Base-by-base conservation (phyloP, 1,140 invertebrate genomes). In the Oppia nitens region DNA sequence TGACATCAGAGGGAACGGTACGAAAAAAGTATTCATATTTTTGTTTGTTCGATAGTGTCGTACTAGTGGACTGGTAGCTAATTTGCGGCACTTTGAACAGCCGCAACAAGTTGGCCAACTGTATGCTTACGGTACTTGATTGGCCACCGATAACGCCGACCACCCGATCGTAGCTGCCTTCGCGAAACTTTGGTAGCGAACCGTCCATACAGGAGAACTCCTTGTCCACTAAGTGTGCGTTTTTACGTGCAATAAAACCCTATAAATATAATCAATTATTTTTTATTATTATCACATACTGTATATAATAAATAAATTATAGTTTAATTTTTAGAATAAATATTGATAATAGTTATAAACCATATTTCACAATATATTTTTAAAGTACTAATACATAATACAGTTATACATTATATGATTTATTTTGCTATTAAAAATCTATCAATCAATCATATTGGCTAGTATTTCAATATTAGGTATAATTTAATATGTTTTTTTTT, bases 11-110 rank as follows among this genome's bases (percentile, higher is more conserved):
- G 0, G 92, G 90, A 65, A 96, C 94, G 1, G 92, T 96, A 26
- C 92, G 75, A 1, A 86, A 84, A 71, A 95, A 95, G 69, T 87
- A 95, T 67, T 94, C 89, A 72, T 93, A 96, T 6, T 90, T 78
- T 65, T 93, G 85, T 68, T 93, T 91, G 74, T 92, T 93, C 60
- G 86, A 91, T 59, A 96, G 75, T 69, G 92, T 89, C 0, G 90
- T 86, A 65, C 87, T 92, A 2, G 90, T 95, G 0, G 90, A 94
- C 71, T 94, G 94, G 74, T 88, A 95, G 0, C 65, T 67, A 54
- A 68, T 66, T 61, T 69, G 78, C 3, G 78, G 78, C 2, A 79
- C 70, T 53, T 73, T 63, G 64, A 80, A 79, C 6, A 80, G 65
- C 23, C 75, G 65, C 23, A 79, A 64, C 60, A 80, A 69, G 59